Evolutionary conservation across 30 jellyfish, hydroid and myxozoan species (phyloP), one percentile per base, ranked within the genome.

Genomic region (Sanderia malayensis): DNA sequence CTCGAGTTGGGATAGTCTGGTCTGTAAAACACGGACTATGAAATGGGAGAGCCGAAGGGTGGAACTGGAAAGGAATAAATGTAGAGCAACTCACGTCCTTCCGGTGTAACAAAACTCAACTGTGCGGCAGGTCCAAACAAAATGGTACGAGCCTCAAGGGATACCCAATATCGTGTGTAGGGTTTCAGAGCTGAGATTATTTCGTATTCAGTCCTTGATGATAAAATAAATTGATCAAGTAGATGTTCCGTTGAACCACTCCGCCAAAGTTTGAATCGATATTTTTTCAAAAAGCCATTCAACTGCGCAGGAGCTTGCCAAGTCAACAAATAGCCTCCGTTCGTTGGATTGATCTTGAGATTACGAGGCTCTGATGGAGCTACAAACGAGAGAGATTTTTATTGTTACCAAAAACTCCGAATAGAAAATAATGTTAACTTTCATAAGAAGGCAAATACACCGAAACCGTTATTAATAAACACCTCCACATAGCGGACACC

Each of bases 241-340:
- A 71, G 63, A 4, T 1, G 32, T n/a, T 47, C 23, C n/a, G 46
- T 68, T 18, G 9, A 15, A 17, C 47, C 58, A 21, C 22, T 19
- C 30, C 68, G 71, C 31, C 4, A 44, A 11, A 80, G n/a, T 20
- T 31, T 29, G 23, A 87, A 69, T 28, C 4, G 46, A 67, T 79
- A 87, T 30, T 17, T 33, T 52, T 72, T 44, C 3, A 87, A 57
- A 3, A 32, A 58, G 22, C 96, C 96, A 61, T 87, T 87, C 13
- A 74, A 84, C 44, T 21, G 28, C 27, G 22, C 74, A 0, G 96
- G 96, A 37, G 31, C 47, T 18, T 73, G 58, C 96, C 96, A 87
- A 4, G 49, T 63, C 55, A 79, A 60, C 27, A 53, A 0, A 2
- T 34, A 46, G n/a, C 24, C 1, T 13, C 47, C 79, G 27, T 75